Percentiles rank a stretch among this genome's conserved stretches.
phyloP scores from a whole-genome alignment of 2,888 invertebrate genomes.

The Strigamia maritima region DNA sequence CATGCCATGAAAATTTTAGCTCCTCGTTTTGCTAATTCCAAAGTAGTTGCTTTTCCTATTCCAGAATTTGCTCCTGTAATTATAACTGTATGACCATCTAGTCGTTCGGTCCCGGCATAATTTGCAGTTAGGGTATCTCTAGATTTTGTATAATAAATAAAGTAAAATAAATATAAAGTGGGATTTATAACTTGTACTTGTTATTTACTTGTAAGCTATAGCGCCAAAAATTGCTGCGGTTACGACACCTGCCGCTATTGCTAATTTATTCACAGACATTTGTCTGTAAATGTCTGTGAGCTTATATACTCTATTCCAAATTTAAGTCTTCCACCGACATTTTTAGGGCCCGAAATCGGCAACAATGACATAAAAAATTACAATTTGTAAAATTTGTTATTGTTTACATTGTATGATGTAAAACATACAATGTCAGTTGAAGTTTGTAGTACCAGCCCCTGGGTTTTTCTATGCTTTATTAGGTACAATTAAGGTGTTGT shows the following conservation, averaged over 20 bases:
- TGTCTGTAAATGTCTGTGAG: not conserved
- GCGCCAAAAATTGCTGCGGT: not conserved
- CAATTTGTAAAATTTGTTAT: not conserved
- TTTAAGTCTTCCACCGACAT: not conserved
- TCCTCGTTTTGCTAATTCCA: slow-evolving; percentile 47
- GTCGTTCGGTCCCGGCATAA: not conserved
- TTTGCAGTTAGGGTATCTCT: not conserved
- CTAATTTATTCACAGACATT: not conserved
- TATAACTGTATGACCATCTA: not conserved
- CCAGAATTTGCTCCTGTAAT: slow-evolving; percentile 15
- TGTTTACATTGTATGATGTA: not conserved
- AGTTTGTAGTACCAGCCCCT: too few species aligned
- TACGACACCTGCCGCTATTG: not conserved
- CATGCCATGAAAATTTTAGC: slow-evolving; percentile 85
- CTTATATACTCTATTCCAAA: not conserved
- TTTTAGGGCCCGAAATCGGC: not conserved
- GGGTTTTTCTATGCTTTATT: too few species aligned
- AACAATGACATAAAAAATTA: not conserved
- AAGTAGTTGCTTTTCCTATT: not conserved
- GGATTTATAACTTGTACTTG: not conserved
- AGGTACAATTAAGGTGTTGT: too few species aligned
- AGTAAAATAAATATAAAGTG: not conserved
- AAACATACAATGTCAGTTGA: too few species aligned
- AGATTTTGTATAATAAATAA: not conserved
- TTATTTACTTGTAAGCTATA: not conserved